These are phyloP conservation scores for Ectobius pallidus DNA, from an alignment of 2,888 invertebrate species.

Conservation along the genomic window DNA sequence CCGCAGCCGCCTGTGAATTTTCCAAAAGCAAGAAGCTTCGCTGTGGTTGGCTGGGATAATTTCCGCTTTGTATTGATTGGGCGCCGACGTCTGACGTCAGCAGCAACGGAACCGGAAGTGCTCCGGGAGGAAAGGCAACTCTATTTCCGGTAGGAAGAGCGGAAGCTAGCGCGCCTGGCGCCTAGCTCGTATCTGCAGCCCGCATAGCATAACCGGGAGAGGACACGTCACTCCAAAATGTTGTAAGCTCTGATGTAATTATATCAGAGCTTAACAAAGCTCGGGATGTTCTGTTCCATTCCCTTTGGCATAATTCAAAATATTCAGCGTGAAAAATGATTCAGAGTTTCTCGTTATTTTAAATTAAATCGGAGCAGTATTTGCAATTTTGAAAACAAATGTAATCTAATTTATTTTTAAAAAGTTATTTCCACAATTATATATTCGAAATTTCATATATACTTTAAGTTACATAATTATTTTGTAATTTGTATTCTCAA, in stretches of 20 bases:
- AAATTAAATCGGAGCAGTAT: too few species aligned
- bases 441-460: too few species aligned
- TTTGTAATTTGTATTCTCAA: too few species aligned
- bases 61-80: constrained; percentile 42
- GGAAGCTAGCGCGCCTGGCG: constrained; percentile 35
- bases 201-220: background rate
- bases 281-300: too few species aligned
- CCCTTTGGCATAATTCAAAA: too few species aligned
- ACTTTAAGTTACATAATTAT: too few species aligned
- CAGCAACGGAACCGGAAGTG: constrained; percentile 39
- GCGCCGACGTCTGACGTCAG: constrained; percentile 38
- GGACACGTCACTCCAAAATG: constrained; percentile 22
- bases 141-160: constrained; percentile 42
- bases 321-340: too few species aligned
- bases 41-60: constrained; percentile 59
- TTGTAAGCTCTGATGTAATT: background rate
- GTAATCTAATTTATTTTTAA: too few species aligned
- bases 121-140: constrained; percentile 39
- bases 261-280: too few species aligned
- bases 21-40: constrained; percentile 14
- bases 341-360: too few species aligned
- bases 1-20: constrained; percentile 21
- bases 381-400: too few species aligned
- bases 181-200: constrained; percentile 28
- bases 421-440: too few species aligned